Percentiles rank a stretch among this genome's conserved stretches.
These are phyloP conservation scores for Peucedramus taeniatus DNA, from an alignment of 2,113 vertebrate species.

Conservation along the genomic window DNA sequence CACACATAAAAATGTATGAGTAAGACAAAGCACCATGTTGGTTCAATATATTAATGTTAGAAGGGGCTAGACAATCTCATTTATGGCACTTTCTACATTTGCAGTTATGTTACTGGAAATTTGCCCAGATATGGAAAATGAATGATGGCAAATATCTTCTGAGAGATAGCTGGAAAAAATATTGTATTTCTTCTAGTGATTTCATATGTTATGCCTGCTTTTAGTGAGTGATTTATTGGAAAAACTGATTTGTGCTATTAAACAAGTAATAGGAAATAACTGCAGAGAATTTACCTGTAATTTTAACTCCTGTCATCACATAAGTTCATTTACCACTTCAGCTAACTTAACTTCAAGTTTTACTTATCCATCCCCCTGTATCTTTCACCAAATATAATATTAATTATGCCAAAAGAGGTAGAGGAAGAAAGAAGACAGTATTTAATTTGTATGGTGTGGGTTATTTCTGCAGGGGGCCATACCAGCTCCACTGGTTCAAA, in stretches of 20 bases:
- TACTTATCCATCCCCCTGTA: neutral
- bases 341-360: neutral
- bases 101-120: neutral
- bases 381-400: neutral
- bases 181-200: neutral
- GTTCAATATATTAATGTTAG: neutral
- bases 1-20: neutral
- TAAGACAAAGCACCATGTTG: neutral
- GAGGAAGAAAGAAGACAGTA: neutral
- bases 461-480: neutral
- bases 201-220: neutral
- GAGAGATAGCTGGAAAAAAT: neutral
- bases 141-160: neutral
- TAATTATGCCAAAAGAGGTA: neutral
- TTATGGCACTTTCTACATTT: neutral
- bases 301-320: neutral
- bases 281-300: neutral
- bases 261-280: neutral
- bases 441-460: neutral
- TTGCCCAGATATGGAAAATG: neutral
- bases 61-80: neutral
- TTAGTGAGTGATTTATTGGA: neutral
- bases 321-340: neutral
- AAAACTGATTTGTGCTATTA: neutral
- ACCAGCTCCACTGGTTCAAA: neutral